These are phyloP conservation scores for Phrynocephalus guinanensis DNA, from an alignment of 2,797 vertebrate genomes.

Conservation along the genomic window DNA sequence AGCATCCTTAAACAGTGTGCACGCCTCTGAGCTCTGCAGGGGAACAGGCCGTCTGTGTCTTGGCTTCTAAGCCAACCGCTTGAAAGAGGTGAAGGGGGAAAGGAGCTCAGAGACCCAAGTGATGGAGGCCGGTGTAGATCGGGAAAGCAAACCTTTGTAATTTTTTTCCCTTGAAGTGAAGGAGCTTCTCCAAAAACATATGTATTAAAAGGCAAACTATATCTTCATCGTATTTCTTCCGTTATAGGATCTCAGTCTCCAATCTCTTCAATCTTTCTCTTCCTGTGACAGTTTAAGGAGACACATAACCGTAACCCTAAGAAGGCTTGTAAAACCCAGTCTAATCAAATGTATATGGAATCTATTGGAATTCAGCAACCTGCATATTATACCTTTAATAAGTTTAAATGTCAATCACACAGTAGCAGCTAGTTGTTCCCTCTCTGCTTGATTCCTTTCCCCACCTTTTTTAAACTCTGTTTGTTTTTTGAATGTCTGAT, in stretches of 20 bases:
- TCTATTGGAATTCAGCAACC: no score
- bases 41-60: background rate
- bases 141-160: background rate
- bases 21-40: background rate
- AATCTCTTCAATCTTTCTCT: background rate
- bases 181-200: background rate
- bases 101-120: background rate
- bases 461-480: no score
- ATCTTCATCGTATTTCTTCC: background rate
- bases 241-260: no score
- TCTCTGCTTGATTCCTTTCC: no score
- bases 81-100: background rate
- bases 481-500: no score
- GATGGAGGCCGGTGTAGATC: background rate
- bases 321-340: no score
- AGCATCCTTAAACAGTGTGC: background rate
- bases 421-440: no score
- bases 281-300: no score
- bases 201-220: fast-evolving
- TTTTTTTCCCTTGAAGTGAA: background rate
- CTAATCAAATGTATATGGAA: no score
- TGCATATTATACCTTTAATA: no score
- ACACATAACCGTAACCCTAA: no score
- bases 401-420: no score
- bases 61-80: slow-evolving; percentile 21